These are phyloP conservation scores for Blastobasis lacticolella DNA, from an alignment of 2,888 invertebrate genomes.

Conservation along the genomic window DNA sequence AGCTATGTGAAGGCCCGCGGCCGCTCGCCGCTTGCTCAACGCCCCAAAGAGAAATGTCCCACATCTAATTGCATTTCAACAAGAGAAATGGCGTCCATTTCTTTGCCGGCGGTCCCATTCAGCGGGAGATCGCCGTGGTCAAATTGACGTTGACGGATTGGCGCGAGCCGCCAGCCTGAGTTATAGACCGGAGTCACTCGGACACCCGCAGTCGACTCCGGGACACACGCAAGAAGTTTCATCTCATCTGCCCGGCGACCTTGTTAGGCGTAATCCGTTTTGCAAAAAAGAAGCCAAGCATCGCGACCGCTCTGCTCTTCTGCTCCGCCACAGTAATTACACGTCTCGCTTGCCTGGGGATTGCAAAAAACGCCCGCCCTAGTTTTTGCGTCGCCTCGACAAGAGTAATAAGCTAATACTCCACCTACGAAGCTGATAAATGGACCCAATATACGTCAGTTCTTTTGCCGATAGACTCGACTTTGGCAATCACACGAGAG, in stretches of 20 bases:
- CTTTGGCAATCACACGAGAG: too few species aligned
- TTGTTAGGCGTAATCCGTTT: constrained; percentile 9
- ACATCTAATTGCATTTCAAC: constrained; percentile 57
- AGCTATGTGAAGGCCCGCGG: too few species aligned
- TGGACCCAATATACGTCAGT: too few species aligned
- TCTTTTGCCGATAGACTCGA: too few species aligned
- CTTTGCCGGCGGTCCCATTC: constrained; percentile 46
- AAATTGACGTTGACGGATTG: constrained; percentile 58
- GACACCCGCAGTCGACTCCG: too few species aligned
- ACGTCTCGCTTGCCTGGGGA: too few species aligned
- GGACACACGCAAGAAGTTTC: constrained; percentile 19
- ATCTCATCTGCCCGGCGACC: constrained; percentile 3
- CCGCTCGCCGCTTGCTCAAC: constrained; percentile 33
- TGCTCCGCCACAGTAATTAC: too few species aligned
- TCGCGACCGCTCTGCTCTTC: too few species aligned
- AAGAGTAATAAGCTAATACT: too few species aligned
- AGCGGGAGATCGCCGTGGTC: constrained; percentile 42
- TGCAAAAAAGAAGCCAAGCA: constrained; percentile 6
- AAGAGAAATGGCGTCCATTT: constrained; percentile 60
- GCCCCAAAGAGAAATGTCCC: constrained; percentile 47
- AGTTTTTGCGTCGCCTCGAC: too few species aligned
- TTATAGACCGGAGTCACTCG: constrained; percentile 28
- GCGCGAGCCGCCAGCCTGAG: constrained; percentile 40
- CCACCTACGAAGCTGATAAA: too few species aligned
- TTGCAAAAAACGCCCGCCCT: too few species aligned